Conservation (phyloP, 2,888 invertebrate species). For the Pemphredon lugubris region DNA sequence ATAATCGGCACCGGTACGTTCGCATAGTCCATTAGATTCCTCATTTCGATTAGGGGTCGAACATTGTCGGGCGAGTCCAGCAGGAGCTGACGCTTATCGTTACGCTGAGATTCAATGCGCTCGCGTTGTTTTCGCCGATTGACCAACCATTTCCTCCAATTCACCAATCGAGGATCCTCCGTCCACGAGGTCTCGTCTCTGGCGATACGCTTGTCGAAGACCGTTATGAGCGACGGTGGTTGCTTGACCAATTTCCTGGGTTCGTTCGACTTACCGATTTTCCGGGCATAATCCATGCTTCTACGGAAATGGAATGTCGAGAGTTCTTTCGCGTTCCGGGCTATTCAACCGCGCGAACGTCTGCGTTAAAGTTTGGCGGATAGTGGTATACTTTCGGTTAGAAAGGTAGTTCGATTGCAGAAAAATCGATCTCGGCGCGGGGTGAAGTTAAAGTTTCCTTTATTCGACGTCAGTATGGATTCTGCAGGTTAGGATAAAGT, state of each 20-base stretch:
- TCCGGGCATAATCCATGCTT: slow-evolving; percentile 68
- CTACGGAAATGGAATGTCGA: background rate
- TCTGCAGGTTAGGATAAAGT: background rate
- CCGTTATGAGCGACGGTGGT: background rate
- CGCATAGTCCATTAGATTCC: slow-evolving; percentile 76
- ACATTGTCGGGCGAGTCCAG: slow-evolving; percentile 65
- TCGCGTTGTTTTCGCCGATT: slow-evolving; percentile 55
- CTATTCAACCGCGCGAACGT: background rate
- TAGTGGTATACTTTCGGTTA: too few relatives aligned
- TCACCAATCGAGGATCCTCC: slow-evolving; percentile 67
- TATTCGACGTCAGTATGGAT: background rate
- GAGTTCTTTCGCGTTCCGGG: too few relatives aligned
- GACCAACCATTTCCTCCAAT: slow-evolving; percentile 71
- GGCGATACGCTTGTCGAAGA: slow-evolving; percentile 21
- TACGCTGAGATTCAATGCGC: slow-evolving; percentile 27
- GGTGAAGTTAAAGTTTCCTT: background rate
- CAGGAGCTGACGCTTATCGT: too few relatives aligned
- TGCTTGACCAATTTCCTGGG: slow-evolving; percentile 31
- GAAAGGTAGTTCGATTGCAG: background rate
- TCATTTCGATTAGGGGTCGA: slow-evolving; percentile 62
- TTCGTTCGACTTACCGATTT: slow-evolving; percentile 59
- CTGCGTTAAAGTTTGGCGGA: background rate
- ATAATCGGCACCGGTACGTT: slow-evolving; percentile 66
- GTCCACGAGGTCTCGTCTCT: background rate
- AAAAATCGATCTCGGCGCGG: background rate